Evolutionary conservation across 2,888 invertebrate genomes (phyloP).

Genomic region (Spialia ferax): DNA sequence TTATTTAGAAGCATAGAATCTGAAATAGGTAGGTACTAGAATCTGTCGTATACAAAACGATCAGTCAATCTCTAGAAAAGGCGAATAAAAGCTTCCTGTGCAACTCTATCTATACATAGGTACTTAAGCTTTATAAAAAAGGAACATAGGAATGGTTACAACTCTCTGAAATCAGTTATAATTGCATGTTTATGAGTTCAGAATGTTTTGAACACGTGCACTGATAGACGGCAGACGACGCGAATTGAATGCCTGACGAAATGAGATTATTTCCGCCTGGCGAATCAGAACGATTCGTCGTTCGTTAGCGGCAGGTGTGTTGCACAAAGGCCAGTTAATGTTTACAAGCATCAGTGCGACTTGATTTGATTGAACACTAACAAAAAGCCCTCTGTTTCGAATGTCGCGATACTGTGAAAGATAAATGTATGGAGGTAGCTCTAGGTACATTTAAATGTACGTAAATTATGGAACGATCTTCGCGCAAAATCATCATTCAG

Average conservation of each 20-base stretch:
- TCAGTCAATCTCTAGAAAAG: background rate
- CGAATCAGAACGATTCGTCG: slow-evolving; percentile 38
- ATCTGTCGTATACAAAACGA: background rate
- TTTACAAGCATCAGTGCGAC: slow-evolving; percentile 32
- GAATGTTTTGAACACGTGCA: slow-evolving; percentile 46
- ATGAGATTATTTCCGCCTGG: slow-evolving; percentile 50
- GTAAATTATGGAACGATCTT: no score
- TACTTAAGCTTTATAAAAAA: background rate
- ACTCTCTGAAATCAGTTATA: slow-evolving; percentile 6
- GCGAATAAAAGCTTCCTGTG: background rate
- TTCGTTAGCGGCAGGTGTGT: slow-evolving; percentile 40
- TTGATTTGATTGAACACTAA: slow-evolving; percentile 32
- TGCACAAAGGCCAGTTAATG: slow-evolving; percentile 19
- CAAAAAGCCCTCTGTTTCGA: slow-evolving; percentile 27
- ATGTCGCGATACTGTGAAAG: background rate
- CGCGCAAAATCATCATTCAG: no score
- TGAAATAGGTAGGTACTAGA: no score
- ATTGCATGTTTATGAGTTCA: slow-evolving; percentile 37
- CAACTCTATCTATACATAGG: background rate
- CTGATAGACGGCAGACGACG: slow-evolving; percentile 7
- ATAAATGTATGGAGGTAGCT: background rate
- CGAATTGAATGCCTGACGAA: slow-evolving; percentile 44
- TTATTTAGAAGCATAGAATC: no score
- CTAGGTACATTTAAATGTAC: background rate
- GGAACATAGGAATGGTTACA: slow-evolving; percentile 3